Evolutionary conservation across 2,888 invertebrate species (phyloP).

Genomic region (Serripes groenlandicus): DNA sequence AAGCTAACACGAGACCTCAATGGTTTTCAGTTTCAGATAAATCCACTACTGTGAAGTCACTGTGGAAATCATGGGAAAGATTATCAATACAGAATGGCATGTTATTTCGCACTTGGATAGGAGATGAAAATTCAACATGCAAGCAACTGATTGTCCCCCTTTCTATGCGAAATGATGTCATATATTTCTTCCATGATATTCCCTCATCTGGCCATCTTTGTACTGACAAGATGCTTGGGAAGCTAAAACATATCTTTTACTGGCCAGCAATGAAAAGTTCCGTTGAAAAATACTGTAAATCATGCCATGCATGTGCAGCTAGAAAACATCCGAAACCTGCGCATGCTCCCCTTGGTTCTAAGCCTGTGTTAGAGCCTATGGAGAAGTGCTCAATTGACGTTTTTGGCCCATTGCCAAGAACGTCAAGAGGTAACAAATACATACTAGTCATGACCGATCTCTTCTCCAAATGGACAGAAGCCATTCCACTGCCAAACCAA

Average conservation of each 20-base stretch:
- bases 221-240: slow-evolving; percentile 33
- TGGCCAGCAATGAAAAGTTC: slow-evolving; percentile 36
- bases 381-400: slow-evolving; percentile 62
- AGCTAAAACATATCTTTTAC: slow-evolving; percentile 25
- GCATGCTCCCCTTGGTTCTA: slow-evolving; percentile 20
- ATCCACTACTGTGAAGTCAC: slow-evolving; percentile 15
- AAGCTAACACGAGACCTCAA: neutral
- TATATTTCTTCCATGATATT: slow-evolving; percentile 35
- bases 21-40: slow-evolving; percentile 6
- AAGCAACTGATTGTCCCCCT: slow-evolving; percentile 34
- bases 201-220: slow-evolving; percentile 43
- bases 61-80: slow-evolving; percentile 33
- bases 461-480: slow-evolving; percentile 53
- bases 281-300: slow-evolving; percentile 29
- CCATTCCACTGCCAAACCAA: slow-evolving; percentile 45
- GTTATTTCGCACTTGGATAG: slow-evolving; percentile 26
- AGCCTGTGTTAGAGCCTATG: slow-evolving; percentile 51
- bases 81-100: slow-evolving; percentile 18
- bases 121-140: neutral
- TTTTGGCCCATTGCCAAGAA: slow-evolving; percentile 48
- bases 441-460: slow-evolving; percentile 48
- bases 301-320: slow-evolving; percentile 40
- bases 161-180: neutral
- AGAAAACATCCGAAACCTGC: slow-evolving; percentile 22
- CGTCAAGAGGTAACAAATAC: slow-evolving; percentile 46